These are phyloP conservation scores for Dryobotodes eremita DNA, from an alignment of 2,888 invertebrate species.

Conservation along the genomic window DNA sequence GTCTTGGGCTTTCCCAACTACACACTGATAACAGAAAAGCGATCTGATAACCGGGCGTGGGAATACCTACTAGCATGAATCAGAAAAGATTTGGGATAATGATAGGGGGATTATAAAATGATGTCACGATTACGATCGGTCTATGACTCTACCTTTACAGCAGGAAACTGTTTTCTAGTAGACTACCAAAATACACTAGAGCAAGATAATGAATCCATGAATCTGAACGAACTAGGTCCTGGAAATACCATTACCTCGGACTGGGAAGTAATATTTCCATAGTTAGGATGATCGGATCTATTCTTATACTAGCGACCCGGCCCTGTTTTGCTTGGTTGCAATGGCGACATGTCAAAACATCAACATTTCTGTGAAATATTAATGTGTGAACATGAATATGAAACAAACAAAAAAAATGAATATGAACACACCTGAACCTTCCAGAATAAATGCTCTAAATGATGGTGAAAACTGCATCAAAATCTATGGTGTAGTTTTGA, in stretches of 20 bases:
- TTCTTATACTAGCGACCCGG: no score
- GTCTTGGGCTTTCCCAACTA: conserved; percentile 21
- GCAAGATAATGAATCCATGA: not conserved
- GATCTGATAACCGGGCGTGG: conserved; percentile 40
- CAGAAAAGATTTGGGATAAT: conserved; percentile 4
- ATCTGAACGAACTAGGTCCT: not conserved
- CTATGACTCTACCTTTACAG: not conserved
- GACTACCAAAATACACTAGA: not conserved
- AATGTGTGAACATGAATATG: no score
- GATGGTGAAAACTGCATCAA: no score
- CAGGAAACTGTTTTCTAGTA: not conserved
- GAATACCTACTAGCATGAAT: conserved; percentile 44
- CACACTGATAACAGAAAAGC: conserved; percentile 30
- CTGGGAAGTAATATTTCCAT: not conserved
- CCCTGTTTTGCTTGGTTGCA: no score
- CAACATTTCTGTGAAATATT: no score
- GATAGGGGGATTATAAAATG: conserved; percentile 19
- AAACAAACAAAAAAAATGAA: no score
- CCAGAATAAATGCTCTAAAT: no score
- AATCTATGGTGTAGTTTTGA: no score
- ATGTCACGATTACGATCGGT: not conserved
- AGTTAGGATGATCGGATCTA: not conserved
- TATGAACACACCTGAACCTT: no score
- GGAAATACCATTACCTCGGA: not conserved
- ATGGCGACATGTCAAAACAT: no score